A percentile compares a stretch with the other conserved stretches of the same genome.
Conservation (phyloP, 2,888 invertebrate species). For the Morpho achilles region DNA sequence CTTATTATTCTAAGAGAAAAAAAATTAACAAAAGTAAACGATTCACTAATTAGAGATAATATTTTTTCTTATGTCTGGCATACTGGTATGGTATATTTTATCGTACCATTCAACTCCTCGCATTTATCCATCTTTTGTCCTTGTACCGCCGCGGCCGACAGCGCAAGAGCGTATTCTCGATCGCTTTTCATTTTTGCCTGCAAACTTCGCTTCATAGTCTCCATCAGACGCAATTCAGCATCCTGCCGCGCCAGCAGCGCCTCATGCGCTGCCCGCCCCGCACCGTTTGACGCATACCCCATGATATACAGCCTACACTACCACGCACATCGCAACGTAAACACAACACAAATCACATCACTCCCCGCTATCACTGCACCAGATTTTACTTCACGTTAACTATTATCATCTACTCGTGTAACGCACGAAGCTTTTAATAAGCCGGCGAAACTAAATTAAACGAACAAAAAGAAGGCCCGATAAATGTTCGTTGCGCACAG, state of each 20-base stretch:
- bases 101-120: slow-evolving; percentile 83
- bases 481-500: slow-evolving; percentile 22
- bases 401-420: slow-evolving; percentile 14
- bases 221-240: slow-evolving; percentile 94
- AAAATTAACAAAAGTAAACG: too few relatives aligned
- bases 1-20: too few relatives aligned
- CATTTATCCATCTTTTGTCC: slow-evolving; percentile 90
- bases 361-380: slow-evolving; percentile 64
- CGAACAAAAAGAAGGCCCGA: slow-evolving; percentile 45
- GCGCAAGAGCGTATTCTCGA: slow-evolving; percentile 91
- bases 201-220: slow-evolving; percentile 93
- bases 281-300: slow-evolving; percentile 92
- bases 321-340: slow-evolving; percentile 64
- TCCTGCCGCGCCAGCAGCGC: slow-evolving; percentile 94
- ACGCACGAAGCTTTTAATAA: slow-evolving; percentile 32
- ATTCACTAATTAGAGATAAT: too few relatives aligned
- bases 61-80: too few relatives aligned
- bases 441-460: slow-evolving; percentile 38
- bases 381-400: slow-evolving; percentile 49
- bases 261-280: slow-evolving; percentile 94
- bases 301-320: slow-evolving; percentile 67
- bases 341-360: slow-evolving; percentile 72
- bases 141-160: slow-evolving; percentile 88
- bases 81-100: slow-evolving; percentile 21
- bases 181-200: slow-evolving; percentile 94